A percentile compares a stretch with the other conserved stretches of the same genome.
phyloP scores from a whole-genome alignment of 2,797 vertebrate species.

The Peromyscus nudipes region DNA sequence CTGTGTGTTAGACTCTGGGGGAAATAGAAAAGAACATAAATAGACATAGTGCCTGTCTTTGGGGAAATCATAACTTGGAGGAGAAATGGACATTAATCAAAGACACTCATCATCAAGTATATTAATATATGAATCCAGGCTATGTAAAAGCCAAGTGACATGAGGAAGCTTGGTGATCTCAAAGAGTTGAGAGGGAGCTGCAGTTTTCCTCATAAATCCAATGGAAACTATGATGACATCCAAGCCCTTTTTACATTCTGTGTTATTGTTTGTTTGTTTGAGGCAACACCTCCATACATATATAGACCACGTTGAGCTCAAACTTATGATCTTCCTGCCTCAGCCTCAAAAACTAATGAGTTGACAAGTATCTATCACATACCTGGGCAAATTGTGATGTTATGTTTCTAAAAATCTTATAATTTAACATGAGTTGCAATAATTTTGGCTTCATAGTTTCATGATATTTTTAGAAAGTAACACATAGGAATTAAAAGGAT shows the following conservation, averaged over 20 bases:
- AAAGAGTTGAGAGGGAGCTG: not conserved
- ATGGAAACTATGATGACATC: not conserved
- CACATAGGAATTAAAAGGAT: not conserved
- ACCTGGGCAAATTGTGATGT: not conserved
- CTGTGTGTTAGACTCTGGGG: not conserved
- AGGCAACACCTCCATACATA: not conserved
- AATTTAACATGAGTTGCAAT: not conserved
- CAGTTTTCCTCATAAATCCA: not conserved
- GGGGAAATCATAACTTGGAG: not conserved
- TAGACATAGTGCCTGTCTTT: not conserved
- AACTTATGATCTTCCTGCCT: not conserved
- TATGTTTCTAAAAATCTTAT: constrained; percentile 1
- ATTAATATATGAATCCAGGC: not conserved
- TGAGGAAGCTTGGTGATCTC: not conserved
- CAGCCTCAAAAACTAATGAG: not conserved
- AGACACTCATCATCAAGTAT: not conserved
- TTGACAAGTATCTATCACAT: not conserved
- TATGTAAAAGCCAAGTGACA: not conserved
- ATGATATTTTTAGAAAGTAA: not conserved
- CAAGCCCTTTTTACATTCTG: not conserved
- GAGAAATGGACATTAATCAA: not conserved
- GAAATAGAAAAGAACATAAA: constrained; percentile 9
- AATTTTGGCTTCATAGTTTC: not conserved
- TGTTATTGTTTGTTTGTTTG: not conserved
- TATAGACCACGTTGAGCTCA: not conserved